These are phyloP conservation scores for Rhamnusium bicolor DNA, from an alignment of 2,888 invertebrate genomes.

Conservation along the genomic window DNA sequence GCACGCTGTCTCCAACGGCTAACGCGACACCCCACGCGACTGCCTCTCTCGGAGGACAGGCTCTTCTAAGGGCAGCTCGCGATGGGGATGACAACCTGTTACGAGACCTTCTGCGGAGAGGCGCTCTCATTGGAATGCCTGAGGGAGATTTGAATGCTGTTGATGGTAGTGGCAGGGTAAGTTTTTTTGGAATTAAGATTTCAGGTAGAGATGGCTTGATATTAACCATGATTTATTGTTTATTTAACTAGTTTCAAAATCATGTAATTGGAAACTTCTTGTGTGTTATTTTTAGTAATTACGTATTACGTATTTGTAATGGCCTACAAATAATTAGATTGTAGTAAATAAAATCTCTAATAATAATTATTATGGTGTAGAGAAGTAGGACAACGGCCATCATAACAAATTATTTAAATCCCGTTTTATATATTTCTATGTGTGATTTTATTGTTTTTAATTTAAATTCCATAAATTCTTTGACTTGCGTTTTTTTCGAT, in stretches of 20 bases:
- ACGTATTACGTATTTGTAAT: neutral
- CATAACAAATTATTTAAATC: conserved; percentile 23
- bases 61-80: conserved; percentile 73
- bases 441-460: neutral
- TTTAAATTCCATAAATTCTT: neutral
- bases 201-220: too few relatives aligned
- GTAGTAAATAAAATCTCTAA: neutral
- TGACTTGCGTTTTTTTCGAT: neutral
- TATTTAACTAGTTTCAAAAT: neutral
- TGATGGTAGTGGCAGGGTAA: conserved; percentile 76
- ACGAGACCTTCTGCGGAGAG: conserved; percentile 69
- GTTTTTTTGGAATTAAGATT: conserved; percentile 53
- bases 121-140: conserved; percentile 66
- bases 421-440: neutral
- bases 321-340: conserved; percentile 12
- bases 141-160: conserved; percentile 73
- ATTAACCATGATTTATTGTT: neutral
- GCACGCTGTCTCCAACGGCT: conserved; percentile 71
- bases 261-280: neutral
- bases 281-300: neutral
- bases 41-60: conserved; percentile 63
- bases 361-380: neutral
- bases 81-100: conserved; percentile 73
- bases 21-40: conserved; percentile 64
- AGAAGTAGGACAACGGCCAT: conserved; percentile 9